A percentile compares a stretch with the other conserved stretches of the same genome.
Conservation (phyloP, 2,888 invertebrate genomes). For the Hyposoter didymator region DNA sequence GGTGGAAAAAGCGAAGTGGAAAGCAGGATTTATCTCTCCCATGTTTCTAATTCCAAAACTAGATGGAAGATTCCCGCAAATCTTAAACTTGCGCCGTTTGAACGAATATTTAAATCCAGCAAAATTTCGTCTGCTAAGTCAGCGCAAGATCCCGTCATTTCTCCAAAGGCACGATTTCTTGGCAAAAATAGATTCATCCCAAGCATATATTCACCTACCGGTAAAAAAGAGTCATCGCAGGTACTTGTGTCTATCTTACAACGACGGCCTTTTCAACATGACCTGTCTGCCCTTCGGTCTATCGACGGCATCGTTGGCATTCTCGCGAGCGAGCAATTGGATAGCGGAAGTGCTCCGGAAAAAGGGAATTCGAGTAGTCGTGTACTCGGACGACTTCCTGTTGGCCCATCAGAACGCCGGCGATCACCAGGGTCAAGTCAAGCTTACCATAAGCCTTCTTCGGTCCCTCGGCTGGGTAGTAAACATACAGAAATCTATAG, state of each 20-base stretch:
- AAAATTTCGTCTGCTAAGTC: conserved; percentile 12
- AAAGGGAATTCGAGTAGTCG: not conserved
- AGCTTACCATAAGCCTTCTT: not conserved
- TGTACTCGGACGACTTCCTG: not conserved
- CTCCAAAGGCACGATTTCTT: conserved; percentile 49
- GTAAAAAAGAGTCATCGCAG: conserved; percentile 5
- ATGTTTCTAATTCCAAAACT: conserved; percentile 9
- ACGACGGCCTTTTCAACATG: not conserved
- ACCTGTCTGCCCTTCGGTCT: not conserved
- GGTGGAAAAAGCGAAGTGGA: conserved; percentile 1
- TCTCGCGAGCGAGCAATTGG: conserved; percentile 3
- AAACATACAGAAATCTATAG: not conserved
- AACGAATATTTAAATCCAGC: not conserved
- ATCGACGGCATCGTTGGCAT: not conserved
- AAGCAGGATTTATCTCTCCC: not conserved
- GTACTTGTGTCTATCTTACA: conserved; percentile 1
- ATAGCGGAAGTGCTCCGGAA: not conserved
- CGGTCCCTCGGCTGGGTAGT: not conserved
- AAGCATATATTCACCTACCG: not conserved
- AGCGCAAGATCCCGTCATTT: not conserved
- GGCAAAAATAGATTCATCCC: conserved; percentile 50
- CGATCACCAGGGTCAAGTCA: not conserved
- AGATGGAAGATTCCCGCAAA: not conserved
- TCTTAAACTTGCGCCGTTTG: not conserved
- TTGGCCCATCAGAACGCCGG: not conserved